Conservation (phyloP, 1,140 invertebrate species). For the Ridgeia piscesae region DNA sequence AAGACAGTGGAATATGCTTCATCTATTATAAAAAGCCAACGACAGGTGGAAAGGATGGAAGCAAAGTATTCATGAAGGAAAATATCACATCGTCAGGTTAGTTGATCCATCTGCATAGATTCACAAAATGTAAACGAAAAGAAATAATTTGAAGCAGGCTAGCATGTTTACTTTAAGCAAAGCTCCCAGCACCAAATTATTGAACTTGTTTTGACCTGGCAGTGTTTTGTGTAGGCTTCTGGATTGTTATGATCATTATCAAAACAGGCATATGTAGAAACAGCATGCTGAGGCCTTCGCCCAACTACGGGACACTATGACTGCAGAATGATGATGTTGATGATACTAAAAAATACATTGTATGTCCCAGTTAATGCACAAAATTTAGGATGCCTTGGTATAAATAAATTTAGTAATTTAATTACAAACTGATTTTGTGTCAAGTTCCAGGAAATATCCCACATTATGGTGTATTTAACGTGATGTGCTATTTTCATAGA, state of each 20-base stretch:
- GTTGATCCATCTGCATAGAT: not conserved
- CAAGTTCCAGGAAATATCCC: not conserved
- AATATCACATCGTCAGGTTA: not conserved
- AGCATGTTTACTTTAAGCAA: not conserved
- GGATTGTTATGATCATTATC: not conserved
- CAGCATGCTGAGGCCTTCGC: too few species aligned
- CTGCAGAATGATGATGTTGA: too few species aligned
- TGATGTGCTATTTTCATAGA: too few species aligned
- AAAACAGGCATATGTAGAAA: too few species aligned
- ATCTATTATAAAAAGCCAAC: not conserved
- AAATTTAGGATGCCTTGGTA: not conserved
- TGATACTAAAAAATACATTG: not conserved
- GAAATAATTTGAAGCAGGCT: not conserved
- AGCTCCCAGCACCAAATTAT: not conserved
- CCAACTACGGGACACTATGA: too few species aligned
- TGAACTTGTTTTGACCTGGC: not conserved
- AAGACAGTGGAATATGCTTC: not conserved
- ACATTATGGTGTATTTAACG: too few species aligned
- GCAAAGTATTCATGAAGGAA: not conserved
- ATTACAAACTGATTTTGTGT: not conserved
- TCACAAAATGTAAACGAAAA: not conserved
- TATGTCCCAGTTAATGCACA: not conserved
- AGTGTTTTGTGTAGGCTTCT: not conserved
- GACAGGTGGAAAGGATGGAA: not conserved
- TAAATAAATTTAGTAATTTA: not conserved